Evolutionary conservation across 2,113 vertebrate genomes (phyloP), one percentile per base, ranked within the genome.

Genomic region (Protomyctophum bolini): DNA sequence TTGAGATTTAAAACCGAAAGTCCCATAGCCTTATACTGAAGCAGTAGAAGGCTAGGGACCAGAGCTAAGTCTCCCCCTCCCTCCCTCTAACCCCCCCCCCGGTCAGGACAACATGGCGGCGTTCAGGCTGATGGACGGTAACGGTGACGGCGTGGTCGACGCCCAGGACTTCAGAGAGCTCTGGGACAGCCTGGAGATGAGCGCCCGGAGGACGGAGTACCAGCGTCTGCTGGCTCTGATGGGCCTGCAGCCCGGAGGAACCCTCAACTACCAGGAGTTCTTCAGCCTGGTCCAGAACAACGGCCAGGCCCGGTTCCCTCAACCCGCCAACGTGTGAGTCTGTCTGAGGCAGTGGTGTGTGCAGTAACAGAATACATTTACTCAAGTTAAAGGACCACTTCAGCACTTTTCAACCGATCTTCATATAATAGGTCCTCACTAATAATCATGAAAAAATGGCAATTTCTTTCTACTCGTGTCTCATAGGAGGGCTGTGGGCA

Each of bases 121-220:
- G 51, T 94, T 94, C 87, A 86, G 69, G 58, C 78, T 89, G 77
- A 84, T 82, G 67, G 92, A 94, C 86, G 82, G 66, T 1, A 88
- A 93, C 65, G 72, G 65, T 49, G 88, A 92, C 0, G 83, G 91
- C n/a, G 41, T 87, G 29, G 48, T 93, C 14, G 82, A 52, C 49
- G 80, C 84, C 80, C 70, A 33, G 2, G 88, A 92, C 67, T 86
- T 95, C 3, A 79, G 15, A 50, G 49, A 28, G 0, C 68, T 92
- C 58, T 82, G 89, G 28, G 67, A 66, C 21, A 91, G 68, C 41
- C 76, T 94, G 52, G 75, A 86, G 28, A 73, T 95, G 63, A 69
- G 45, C 49, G 72, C 91, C 52, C 83, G 55, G 8, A 80, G 91
- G 6, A 51, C 51, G 0, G 88, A 93, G 64, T 94, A 90, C 7